A percentile compares a stretch with the other conserved stretches of the same genome.
phyloP scores from a whole-genome alignment of 2,888 invertebrate genomes.

The Malachius bipustulatus region DNA sequence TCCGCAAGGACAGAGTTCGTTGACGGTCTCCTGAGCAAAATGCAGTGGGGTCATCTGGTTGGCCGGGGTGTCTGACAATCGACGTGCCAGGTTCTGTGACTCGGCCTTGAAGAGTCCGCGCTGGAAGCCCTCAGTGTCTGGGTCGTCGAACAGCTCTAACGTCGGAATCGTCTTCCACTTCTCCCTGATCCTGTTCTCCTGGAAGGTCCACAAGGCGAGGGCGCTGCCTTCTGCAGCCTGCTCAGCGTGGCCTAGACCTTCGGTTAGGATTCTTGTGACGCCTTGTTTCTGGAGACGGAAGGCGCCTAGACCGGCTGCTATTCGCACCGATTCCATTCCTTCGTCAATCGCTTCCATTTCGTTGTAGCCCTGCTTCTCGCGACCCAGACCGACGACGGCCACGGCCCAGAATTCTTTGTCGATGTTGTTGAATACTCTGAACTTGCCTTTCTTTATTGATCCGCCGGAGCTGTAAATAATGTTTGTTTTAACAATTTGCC shows the following conservation, averaged over 20 bases:
- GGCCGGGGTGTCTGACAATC: slow-evolving; percentile 62
- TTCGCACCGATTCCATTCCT: slow-evolving; percentile 53
- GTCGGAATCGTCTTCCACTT: slow-evolving; percentile 39
- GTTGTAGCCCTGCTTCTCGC: slow-evolving; percentile 46
- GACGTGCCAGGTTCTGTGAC: slow-evolving; percentile 66
- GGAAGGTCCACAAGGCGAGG: slow-evolving; percentile 49
- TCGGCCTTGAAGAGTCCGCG: slow-evolving; percentile 50
- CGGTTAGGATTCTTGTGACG: slow-evolving; percentile 45
- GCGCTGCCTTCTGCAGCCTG: slow-evolving; percentile 57
- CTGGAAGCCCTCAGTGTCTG: slow-evolving; percentile 45
- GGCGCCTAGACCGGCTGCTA: slow-evolving; percentile 51
- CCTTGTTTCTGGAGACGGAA: slow-evolving; percentile 38
- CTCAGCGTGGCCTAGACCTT: slow-evolving; percentile 45
- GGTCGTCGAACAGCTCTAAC: slow-evolving; percentile 42
- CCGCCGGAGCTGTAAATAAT: slow-evolving; percentile 35
- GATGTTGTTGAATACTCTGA: slow-evolving; percentile 47
- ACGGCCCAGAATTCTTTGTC: slow-evolving; percentile 46
- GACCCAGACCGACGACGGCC: slow-evolving; percentile 57
- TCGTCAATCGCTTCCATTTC: slow-evolving; percentile 56
- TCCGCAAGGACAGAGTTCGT: slow-evolving; percentile 49
- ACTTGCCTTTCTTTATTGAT: slow-evolving; percentile 37
- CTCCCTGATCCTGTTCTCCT: slow-evolving; percentile 45
- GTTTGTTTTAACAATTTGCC: too few species aligned
- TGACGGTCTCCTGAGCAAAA: slow-evolving; percentile 54
- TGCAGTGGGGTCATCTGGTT: slow-evolving; percentile 67